Conservation (phyloP, 2,888 invertebrate species). For the Sialis lutaria region DNA sequence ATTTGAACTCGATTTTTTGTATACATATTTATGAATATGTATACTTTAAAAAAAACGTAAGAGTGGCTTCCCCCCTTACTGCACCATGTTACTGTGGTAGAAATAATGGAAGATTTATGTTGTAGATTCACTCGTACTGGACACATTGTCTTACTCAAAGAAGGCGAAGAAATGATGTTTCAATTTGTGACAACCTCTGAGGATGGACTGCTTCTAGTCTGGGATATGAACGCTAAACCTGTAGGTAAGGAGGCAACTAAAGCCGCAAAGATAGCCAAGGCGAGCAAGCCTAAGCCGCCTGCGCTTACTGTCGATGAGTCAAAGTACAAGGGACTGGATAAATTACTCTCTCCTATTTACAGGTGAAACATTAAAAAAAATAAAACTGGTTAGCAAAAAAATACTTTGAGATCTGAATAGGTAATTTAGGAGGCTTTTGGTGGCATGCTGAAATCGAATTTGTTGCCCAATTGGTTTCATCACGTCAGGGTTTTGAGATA, state of each 20-base stretch:
- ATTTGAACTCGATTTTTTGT: too few relatives aligned
- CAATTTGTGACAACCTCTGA: conserved; percentile 47
- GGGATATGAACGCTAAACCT: conserved; percentile 42
- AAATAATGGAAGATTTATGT: too few relatives aligned
- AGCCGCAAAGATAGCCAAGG: conserved; percentile 27
- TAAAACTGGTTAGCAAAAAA: too few relatives aligned
- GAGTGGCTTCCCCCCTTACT: too few relatives aligned
- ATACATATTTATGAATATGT: too few relatives aligned
- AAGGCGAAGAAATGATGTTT: conserved; percentile 26
- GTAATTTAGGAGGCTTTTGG: too few relatives aligned
- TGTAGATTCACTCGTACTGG: conserved; percentile 31
- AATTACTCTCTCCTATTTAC: conserved; percentile 43
- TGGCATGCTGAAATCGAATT: too few relatives aligned
- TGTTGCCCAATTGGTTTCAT: too few relatives aligned
- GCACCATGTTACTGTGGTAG: too few relatives aligned
- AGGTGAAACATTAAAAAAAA: conserved; percentile 21
- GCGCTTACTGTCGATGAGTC: conserved; percentile 41
- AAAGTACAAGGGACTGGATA: conserved; percentile 37
- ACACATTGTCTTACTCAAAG: conserved; percentile 24
- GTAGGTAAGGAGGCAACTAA: conserved; percentile 15
- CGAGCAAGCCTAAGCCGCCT: conserved; percentile 32
- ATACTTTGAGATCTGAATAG: too few relatives aligned
- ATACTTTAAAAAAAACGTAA: too few relatives aligned
- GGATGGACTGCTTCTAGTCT: conserved; percentile 51
- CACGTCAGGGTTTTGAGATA: too few relatives aligned